These are phyloP conservation scores for Haliclona indistincta DNA, from an alignment of 37 sponge, comb jelly and placozoan genomes.

Conservation along the genomic window DNA sequence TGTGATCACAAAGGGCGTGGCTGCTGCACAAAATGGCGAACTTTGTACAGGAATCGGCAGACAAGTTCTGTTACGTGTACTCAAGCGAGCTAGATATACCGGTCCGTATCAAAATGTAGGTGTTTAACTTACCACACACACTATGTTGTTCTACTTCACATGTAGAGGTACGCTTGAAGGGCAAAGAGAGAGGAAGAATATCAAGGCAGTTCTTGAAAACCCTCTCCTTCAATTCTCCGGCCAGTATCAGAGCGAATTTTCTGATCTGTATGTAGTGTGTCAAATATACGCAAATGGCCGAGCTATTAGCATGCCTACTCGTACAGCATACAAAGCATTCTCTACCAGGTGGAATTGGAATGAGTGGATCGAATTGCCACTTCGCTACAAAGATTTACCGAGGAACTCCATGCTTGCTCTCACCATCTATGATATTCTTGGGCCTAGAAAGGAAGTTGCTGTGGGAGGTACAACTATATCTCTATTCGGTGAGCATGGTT, in stretches of 20 bases:
- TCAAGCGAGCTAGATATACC: constrained; percentile 78
- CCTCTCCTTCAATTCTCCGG: constrained; percentile 90
- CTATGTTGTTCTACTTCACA: neutral
- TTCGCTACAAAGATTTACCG: constrained; percentile 86
- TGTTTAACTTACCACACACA: neutral
- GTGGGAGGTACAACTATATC: constrained; percentile 83
- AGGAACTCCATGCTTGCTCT: constrained; percentile 69
- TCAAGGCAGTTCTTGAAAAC: constrained; percentile 68
- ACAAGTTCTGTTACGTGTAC: constrained; percentile 81
- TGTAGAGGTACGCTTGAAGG: constrained; percentile 87
- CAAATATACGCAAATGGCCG: constrained; percentile 83
- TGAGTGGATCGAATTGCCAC: constrained; percentile 86
- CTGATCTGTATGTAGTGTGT: constrained; percentile 88
- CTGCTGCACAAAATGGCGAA: constrained; percentile 68
- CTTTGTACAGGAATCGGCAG: constrained; percentile 55
- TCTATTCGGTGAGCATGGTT: constrained; percentile 82
- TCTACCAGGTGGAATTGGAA: constrained; percentile 94
- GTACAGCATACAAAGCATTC: constrained; percentile 95
- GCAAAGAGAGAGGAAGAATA: constrained; percentile 56
- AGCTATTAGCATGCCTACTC: constrained; percentile 77
- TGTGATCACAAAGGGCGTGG: too few species aligned
- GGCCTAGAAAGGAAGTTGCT: constrained; percentile 47
- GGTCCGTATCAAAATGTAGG: constrained; percentile 86
- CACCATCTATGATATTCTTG: constrained; percentile 70
- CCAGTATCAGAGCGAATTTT: constrained; percentile 68